Conservation (phyloP, 2,797 vertebrate species). For the Babyrousa celebensis region DNA sequence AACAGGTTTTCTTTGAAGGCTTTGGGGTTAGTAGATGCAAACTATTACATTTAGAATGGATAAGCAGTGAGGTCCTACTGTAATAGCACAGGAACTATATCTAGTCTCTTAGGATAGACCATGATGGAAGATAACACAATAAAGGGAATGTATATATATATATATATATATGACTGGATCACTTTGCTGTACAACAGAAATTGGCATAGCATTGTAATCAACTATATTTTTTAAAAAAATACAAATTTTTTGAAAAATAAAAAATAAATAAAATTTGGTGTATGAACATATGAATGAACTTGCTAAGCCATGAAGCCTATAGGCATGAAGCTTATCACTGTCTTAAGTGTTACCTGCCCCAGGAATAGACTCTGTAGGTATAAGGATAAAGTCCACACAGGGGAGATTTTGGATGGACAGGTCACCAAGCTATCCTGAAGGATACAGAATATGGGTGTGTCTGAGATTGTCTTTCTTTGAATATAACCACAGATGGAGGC, state of each 20-base stretch:
- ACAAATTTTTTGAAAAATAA: too few relatives aligned
- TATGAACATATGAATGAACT: not conserved
- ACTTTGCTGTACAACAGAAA: too few relatives aligned
- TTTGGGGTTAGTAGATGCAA: too few relatives aligned
- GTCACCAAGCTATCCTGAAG: not conserved
- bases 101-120: too few relatives aligned
- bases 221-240: too few relatives aligned
- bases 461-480: not conserved
- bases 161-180: too few relatives aligned
- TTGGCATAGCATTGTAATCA: too few relatives aligned
- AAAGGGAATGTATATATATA: too few relatives aligned
- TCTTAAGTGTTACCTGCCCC: not conserved
- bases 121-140: too few relatives aligned
- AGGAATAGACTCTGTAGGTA: not conserved
- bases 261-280: not conserved
- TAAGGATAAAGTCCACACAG: not conserved
- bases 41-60: too few relatives aligned
- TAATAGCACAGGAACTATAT: too few relatives aligned
- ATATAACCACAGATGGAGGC: not conserved
- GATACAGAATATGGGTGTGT: not conserved
- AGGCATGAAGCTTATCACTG: not conserved
- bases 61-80: too few relatives aligned
- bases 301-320: not conserved
- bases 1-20: not conserved
- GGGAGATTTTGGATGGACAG: fast-evolving